Evolutionary conservation across 2,888 invertebrate genomes (phyloP).

Genomic region (Trissolcus japonicus): DNA sequence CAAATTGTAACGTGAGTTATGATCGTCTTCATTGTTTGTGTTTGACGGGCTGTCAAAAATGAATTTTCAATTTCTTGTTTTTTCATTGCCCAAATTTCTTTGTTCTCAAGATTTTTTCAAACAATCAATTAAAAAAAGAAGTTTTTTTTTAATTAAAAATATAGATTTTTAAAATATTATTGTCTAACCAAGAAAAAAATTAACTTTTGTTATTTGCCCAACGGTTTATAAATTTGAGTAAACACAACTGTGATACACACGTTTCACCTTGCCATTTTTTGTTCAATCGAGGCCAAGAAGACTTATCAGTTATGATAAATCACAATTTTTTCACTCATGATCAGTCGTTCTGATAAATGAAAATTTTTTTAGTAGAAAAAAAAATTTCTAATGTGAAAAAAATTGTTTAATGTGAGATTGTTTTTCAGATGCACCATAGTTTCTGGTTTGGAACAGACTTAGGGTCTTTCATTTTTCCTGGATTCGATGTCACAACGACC

Average conservation of each 20-base stretch:
- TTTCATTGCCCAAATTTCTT: too few relatives aligned
- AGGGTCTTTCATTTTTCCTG: conserved; percentile 81
- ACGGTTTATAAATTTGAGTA: neutral
- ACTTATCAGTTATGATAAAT: neutral
- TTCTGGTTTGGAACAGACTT: conserved; percentile 83
- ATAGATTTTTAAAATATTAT: too few relatives aligned
- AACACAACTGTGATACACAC: neutral
- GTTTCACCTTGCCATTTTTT: neutral
- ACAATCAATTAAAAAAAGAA: too few relatives aligned
- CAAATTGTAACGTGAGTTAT: conserved; percentile 8
- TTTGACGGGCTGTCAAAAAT: neutral
- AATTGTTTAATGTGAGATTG: neutral
- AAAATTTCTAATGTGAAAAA: neutral
- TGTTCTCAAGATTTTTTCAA: too few relatives aligned
- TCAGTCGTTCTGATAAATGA: conserved; percentile 30
- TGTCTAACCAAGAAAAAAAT: too few relatives aligned
- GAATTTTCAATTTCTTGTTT: too few relatives aligned
- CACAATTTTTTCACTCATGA: neutral
- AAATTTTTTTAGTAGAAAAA: conserved; percentile 9
- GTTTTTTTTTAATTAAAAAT: too few relatives aligned
- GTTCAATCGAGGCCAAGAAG: neutral
- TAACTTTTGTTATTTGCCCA: too few relatives aligned
- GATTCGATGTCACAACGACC: conserved; percentile 77
- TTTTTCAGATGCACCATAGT: conserved; percentile 80
- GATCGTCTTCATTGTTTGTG: neutral